Percentiles rank a stretch among this genome's conserved stretches.
phyloP scores from a whole-genome alignment of 2,797 vertebrate species.

The Tapera naevia region DNA sequence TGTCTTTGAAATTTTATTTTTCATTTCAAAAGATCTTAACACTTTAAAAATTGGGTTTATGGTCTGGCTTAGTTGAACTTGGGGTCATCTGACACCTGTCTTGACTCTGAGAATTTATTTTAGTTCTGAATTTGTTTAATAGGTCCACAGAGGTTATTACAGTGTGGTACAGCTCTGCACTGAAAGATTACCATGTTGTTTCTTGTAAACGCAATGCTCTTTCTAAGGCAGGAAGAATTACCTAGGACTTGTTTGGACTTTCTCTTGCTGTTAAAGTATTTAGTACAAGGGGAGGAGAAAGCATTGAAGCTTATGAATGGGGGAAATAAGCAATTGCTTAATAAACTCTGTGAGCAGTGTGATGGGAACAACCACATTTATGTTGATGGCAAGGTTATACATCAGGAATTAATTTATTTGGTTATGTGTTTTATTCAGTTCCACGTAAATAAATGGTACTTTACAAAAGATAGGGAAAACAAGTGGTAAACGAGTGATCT shows the following conservation, averaged over 20 bases:
- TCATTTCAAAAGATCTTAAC: too few species aligned
- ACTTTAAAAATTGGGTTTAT: background rate
- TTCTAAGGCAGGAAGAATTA: background rate
- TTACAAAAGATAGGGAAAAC: too few species aligned
- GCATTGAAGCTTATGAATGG: background rate
- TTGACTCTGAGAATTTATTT: background rate
- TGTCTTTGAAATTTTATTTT: too few species aligned
- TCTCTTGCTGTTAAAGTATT: background rate
- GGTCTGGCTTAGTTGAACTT: background rate
- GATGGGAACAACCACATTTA: background rate
- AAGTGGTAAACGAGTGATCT: too few species aligned
- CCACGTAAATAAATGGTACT: too few species aligned
- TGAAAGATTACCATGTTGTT: background rate
- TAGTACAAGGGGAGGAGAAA: background rate
- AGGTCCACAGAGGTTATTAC: background rate
- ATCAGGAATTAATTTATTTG: too few species aligned
- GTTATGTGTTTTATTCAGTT: too few species aligned
- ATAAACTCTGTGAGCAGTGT: background rate
- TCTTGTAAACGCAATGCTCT: background rate
- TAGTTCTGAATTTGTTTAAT: background rate
- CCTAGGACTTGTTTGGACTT: background rate
- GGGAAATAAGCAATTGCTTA: background rate
- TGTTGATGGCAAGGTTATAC: too few species aligned
- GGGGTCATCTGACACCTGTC: background rate
- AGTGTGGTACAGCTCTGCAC: background rate